Evolutionary conservation across 2,797 vertebrate species (phyloP), one percentile per base, ranked within the genome.

Genomic region (Apogon hyalosoma): DNA sequence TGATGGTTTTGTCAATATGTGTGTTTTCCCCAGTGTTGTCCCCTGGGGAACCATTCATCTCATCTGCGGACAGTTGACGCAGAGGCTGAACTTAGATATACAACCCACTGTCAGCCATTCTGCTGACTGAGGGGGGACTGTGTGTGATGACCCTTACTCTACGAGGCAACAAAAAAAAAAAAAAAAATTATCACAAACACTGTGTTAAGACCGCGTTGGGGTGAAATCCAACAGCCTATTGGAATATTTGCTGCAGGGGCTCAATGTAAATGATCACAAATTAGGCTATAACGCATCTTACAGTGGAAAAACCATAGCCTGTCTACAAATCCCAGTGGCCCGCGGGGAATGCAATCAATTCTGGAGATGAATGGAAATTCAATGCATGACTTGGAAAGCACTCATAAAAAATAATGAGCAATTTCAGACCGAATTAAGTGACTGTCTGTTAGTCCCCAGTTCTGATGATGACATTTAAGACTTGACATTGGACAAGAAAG

Each of bases 341-440:
- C 63, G 12, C 28, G 1, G 65, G 72, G 71, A 49, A 55, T 38
- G 38, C 51, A 79, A 41, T 75, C 68, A 64, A 61, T 80, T 81
- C 51, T 69, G 43, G 60, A 69, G 73, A 83, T 75, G 48, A 85
- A 81, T 73, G 31, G 61, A 55, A 76, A 88, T 72, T 38, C 59
- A 81, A 83, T 77, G 81, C 76, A 67, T 77, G 80, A 50, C 68
- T 84, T 75, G 51, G 40, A 79, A 78, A 61, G 60, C 51, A 45
- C 60, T 70, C 62, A 59, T 63, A 63, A 80, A 80, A 72, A 58
- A 83, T 65, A 82, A 83, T 76, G 73, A 73, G 65, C 47, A 43
- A 51, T 80, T 79, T 67, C 24, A 51, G 42, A 64, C 33, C 48
- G 73, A 69, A 81, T 79, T 1, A 77, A 63, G 14, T 47, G 60